These are phyloP conservation scores for Andinoacara biseriatus DNA, from an alignment of 2,113 vertebrate genomes.

Conservation along the genomic window DNA sequence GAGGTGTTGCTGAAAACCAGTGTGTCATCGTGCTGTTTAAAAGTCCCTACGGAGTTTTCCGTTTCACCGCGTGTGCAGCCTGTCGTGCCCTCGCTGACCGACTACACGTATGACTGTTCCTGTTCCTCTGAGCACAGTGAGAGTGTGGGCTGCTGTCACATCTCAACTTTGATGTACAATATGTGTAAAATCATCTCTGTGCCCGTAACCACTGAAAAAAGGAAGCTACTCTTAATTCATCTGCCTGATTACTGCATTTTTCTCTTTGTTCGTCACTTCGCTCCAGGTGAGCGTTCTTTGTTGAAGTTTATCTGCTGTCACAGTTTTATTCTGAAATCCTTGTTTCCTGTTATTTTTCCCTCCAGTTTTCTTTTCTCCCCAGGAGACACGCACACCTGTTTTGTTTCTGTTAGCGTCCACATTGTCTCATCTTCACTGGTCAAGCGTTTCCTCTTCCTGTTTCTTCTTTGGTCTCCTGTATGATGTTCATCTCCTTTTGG, in stretches of 20 bases:
- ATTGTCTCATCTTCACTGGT: no score
- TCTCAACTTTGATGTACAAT: constrained; percentile 1
- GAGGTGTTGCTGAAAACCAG: neutral
- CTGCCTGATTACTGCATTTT: neutral
- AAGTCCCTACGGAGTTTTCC: constrained; percentile 40
- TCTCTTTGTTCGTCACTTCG: neutral
- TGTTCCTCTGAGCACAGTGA: constrained; percentile 6
- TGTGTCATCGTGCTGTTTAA: neutral
- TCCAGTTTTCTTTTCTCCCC: no score
- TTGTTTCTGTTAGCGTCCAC: no score
- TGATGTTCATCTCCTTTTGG: no score
- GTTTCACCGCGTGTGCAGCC: neutral
- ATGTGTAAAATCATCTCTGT: neutral
- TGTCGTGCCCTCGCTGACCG: neutral
- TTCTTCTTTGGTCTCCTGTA: no score
- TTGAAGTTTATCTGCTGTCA: neutral
- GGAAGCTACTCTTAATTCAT: neutral
- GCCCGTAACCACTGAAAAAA: neutral
- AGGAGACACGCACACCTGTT: no score
- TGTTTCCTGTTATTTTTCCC: no score
- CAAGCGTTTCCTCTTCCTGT: no score
- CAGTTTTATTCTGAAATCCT: no score
- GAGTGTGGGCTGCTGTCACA: neutral
- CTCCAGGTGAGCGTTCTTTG: neutral
- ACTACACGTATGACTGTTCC: constrained; percentile 17